A percentile compares a stretch with the other conserved stretches of the same genome.
Conservation (phyloP, 2,888 invertebrate species). For the Drosophila yooni region DNA sequence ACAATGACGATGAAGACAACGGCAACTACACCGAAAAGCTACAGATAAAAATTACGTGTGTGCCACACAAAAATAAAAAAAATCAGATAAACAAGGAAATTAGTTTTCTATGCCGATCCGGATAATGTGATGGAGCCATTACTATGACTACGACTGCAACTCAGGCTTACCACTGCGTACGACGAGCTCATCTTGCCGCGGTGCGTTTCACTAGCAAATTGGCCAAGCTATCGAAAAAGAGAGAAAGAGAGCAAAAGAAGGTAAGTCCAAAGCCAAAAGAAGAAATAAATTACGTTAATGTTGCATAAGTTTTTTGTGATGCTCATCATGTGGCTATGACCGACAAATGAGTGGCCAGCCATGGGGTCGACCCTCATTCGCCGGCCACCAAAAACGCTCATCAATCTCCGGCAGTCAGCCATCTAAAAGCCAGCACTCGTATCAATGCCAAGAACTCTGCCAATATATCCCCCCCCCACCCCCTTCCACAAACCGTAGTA, state of each 20-base stretch:
- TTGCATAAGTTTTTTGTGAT: slow-evolving; percentile 64
- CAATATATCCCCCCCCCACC: slow-evolving; percentile 10
- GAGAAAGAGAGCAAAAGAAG: slow-evolving; percentile 41
- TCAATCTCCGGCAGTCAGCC: slow-evolving; percentile 61
- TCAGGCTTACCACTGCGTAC: slow-evolving; percentile 75
- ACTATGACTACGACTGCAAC: neutral
- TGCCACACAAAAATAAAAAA: neutral
- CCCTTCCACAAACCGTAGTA: slow-evolving; percentile 14
- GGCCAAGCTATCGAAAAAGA: slow-evolving; percentile 58
- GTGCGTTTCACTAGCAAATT: slow-evolving; percentile 48
- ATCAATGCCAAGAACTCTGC: slow-evolving; percentile 74
- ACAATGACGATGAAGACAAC: slow-evolving; percentile 48
- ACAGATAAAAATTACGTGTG: slow-evolving; percentile 16
- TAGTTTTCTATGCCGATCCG: slow-evolving; percentile 60
- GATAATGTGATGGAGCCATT: slow-evolving; percentile 28
- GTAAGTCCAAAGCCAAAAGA: slow-evolving; percentile 22
- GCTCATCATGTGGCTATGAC: slow-evolving; percentile 35
- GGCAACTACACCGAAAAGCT: slow-evolving; percentile 60
- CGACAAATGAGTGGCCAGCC: slow-evolving; percentile 37
- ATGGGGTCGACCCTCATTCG: slow-evolving; percentile 48
- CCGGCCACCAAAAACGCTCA: slow-evolving; percentile 38
- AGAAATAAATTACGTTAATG: slow-evolving; percentile 63
- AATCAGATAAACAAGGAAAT: slow-evolving; percentile 66
- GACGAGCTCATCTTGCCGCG: slow-evolving; percentile 69
- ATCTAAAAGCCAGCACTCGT: slow-evolving; percentile 11